phyloP scores from a whole-genome alignment of 2,888 invertebrate genomes.

The Eurois occulta region DNA sequence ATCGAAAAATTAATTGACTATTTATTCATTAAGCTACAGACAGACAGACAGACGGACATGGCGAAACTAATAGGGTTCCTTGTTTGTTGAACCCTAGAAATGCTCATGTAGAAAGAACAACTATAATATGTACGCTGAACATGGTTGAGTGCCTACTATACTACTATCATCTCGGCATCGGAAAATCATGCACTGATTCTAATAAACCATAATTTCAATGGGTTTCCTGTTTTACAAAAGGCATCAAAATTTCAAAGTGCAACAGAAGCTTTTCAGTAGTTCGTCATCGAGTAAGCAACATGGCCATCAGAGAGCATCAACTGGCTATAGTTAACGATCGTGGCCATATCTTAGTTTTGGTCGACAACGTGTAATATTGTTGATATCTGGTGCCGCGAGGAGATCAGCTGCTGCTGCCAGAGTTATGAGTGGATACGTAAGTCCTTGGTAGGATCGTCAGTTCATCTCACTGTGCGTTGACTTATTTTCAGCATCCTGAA shows the following conservation, averaged over 20 bases:
- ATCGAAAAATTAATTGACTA: too few species aligned
- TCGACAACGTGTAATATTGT: background rate
- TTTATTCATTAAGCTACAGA: too few species aligned
- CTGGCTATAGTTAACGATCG: background rate
- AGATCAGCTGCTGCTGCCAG: background rate
- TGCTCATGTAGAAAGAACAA: background rate
- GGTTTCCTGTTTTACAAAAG: background rate
- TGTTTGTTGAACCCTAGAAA: too few species aligned
- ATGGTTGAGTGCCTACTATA: background rate
- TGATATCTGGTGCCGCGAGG: background rate
- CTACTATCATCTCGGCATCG: background rate
- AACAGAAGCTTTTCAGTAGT: background rate
- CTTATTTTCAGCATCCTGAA: background rate
- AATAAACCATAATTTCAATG: background rate
- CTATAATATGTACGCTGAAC: background rate
- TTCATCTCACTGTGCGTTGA: background rate
- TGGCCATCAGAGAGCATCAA: background rate
- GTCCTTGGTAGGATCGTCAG: background rate
- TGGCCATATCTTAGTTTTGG: background rate
- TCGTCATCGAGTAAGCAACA: background rate
- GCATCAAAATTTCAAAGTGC: background rate
- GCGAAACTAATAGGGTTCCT: too few species aligned
- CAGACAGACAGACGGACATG: too few species aligned
- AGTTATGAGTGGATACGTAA: background rate
- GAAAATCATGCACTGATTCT: background rate